Evolutionary conservation across 2,797 vertebrate species (phyloP).

Genomic region (Chiloscyllium punctatum): DNA sequence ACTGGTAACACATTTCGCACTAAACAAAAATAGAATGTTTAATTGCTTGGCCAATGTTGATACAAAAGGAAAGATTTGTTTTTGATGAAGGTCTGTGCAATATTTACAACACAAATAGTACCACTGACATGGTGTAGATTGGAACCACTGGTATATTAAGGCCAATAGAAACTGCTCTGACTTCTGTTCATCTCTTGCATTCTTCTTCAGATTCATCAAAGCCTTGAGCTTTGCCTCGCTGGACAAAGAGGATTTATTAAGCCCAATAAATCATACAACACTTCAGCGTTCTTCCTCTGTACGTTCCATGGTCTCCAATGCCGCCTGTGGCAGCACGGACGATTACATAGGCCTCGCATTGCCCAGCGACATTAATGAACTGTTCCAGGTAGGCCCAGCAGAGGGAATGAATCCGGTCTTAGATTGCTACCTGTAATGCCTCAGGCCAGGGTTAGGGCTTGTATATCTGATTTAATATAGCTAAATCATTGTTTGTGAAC

Average conservation of each 20-base stretch:
- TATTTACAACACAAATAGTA: not conserved
- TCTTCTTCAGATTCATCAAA: slow-evolving; percentile 84
- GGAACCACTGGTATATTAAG: not conserved
- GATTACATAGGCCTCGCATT: slow-evolving; percentile 95
- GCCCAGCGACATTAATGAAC: slow-evolving; percentile 86
- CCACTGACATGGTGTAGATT: not conserved
- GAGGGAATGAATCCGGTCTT: not conserved
- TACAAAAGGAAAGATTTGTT: not conserved
- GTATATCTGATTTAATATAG: not conserved
- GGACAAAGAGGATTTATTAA: slow-evolving; percentile 95
- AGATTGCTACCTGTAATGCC: not conserved
- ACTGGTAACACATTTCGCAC: not conserved
- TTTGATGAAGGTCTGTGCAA: not conserved
- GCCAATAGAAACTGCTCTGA: not conserved
- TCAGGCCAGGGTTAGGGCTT: not conserved
- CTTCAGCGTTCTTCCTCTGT: slow-evolving; percentile 94
- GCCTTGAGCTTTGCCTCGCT: slow-evolving; percentile 94
- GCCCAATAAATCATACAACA: slow-evolving; percentile 93
- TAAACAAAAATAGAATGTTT: not conserved
- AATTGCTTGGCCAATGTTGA: not conserved
- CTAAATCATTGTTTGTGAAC: not conserved
- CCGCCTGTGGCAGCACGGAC: slow-evolving; percentile 80
- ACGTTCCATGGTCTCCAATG: slow-evolving; percentile 93
- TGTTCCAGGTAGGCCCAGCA: slow-evolving; percentile 73
- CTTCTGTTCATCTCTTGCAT: not conserved